Percentiles rank a stretch among this genome's conserved stretches.
These are phyloP conservation scores for Chelonus formosanus DNA, from an alignment of 2,888 invertebrate genomes.

Conservation along the genomic window DNA sequence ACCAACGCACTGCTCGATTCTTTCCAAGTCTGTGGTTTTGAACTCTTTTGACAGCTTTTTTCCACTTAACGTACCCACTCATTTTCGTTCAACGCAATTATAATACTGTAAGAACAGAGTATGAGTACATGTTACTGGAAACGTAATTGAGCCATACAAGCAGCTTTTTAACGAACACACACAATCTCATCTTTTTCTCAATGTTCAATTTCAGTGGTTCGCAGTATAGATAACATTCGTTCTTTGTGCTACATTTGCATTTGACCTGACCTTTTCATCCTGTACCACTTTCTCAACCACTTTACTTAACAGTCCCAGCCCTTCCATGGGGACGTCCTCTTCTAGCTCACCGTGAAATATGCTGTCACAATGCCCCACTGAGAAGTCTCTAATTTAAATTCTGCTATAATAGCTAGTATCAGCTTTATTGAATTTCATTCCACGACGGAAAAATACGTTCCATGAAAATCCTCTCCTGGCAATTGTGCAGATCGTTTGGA, in stretches of 20 bases:
- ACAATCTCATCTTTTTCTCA: background rate
- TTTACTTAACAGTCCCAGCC: slow-evolving; percentile 26
- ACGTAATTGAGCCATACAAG: slow-evolving; percentile 33
- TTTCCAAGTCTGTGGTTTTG: no score
- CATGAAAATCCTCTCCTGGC: slow-evolving; percentile 25
- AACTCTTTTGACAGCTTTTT: no score
- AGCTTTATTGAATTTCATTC: slow-evolving; percentile 15
- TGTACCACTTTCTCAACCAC: background rate
- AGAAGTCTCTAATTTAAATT: slow-evolving; percentile 8
- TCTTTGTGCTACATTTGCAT: no score
- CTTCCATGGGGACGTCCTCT: slow-evolving; percentile 29
- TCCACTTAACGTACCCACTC: background rate
- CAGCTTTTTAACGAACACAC: slow-evolving; percentile 36
- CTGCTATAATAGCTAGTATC: slow-evolving; percentile 14
- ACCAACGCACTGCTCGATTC: no score
- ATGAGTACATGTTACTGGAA: slow-evolving; percentile 31
- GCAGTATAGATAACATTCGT: no score
- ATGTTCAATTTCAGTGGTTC: no score
- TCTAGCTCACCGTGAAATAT: slow-evolving; percentile 32
- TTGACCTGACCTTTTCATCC: no score
- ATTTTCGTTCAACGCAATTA: background rate
- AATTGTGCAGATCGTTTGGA: slow-evolving; percentile 31
- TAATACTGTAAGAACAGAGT: background rate
- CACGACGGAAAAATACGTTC: slow-evolving; percentile 33
- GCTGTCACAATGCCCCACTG: slow-evolving; percentile 36